Base-by-base conservation (phyloP, 2,113 vertebrate genomes). In the Alligator mississippiensis region DNA sequence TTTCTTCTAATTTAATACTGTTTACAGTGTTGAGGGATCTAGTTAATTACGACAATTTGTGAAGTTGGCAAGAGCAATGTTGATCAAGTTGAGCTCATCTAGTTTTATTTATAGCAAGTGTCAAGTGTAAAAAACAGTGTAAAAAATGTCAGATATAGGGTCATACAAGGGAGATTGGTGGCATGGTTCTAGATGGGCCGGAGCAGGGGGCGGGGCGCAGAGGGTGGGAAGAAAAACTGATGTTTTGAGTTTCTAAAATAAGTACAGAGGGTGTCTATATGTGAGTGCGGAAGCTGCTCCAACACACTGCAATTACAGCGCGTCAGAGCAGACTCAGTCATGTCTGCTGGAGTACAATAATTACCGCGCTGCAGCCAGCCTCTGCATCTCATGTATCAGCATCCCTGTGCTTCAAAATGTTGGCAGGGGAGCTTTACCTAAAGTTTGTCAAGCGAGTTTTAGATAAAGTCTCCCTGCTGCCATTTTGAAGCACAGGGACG, bases 11-110 rank as follows among this genome's bases (percentile, higher is more conserved):
- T 94, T 90, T 94, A 94, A 63, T 68, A 21, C 78, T 89, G 24
- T 78, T 95, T 83, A 72, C 22, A 62, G 14, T 66, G 77, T 81
- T 95, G 84, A 91, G 87, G 75, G 61, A 92, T 91, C 61, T 34
- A 82, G 79, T 88, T 94, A 92, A 94, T 96, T 94, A 75, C 83
- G 84, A 86, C 47, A 64, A 85, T 7, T 82, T 93, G 61, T 92
- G 87, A 94, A 94, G 75, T 80, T 94, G 74, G 61, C 90, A 77
- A 75, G 85, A 94, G 76, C 82, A 90, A 34, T 72, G n/a, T 28
- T 92, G 38, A 76, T 87, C 59, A 16, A 2, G 4, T 72, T 82
- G 74, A 78, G 82, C 90, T 84, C 47, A 90, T 83, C 87, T 86
- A 27, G 22, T 88, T 90, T 90, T 79, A 66, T 88, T 92, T 79